Evolutionary conservation across 1,140 invertebrate genomes (phyloP).

Genomic region (Philopotamus ludificatus): DNA sequence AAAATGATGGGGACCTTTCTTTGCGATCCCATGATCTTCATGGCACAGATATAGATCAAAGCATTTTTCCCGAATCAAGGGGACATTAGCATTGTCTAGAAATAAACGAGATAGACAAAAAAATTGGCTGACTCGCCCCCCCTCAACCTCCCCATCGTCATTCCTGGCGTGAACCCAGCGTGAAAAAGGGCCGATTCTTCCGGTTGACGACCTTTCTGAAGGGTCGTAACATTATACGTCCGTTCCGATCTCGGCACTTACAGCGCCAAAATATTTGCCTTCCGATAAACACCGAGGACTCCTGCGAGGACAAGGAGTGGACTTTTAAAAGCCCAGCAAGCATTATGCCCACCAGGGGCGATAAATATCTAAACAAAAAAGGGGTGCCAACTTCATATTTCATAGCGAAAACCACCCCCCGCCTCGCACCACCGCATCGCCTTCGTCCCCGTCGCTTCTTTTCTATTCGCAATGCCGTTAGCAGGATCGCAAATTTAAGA

Average conservation of each 20-base stretch:
- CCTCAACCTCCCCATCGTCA: no score
- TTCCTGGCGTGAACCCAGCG: not conserved
- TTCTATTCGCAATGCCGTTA: not conserved
- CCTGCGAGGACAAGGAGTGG: not conserved
- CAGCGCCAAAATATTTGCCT: not conserved
- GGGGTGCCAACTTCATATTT: slow-evolving; percentile 6
- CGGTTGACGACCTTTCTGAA: slow-evolving; percentile 1
- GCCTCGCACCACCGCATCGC: no score
- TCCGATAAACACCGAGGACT: not conserved
- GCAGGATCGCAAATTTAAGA: not conserved
- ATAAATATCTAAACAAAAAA: slow-evolving; percentile 11
- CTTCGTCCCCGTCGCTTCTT: not conserved
- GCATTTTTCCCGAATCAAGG: no score
- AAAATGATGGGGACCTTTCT: no score
- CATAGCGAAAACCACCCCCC: not conserved
- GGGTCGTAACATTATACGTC: slow-evolving; percentile 8
- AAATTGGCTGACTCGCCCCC: not conserved
- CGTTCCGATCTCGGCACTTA: not conserved
- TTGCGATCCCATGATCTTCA: no score
- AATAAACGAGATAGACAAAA: not conserved
- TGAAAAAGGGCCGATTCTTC: not conserved
- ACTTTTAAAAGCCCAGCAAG: not conserved
- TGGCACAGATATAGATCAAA: no score
- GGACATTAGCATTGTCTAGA: not conserved
- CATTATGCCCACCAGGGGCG: not conserved